Conservation (phyloP, 92 coral and sea anemone species). For the Diadumene lineata region DNA sequence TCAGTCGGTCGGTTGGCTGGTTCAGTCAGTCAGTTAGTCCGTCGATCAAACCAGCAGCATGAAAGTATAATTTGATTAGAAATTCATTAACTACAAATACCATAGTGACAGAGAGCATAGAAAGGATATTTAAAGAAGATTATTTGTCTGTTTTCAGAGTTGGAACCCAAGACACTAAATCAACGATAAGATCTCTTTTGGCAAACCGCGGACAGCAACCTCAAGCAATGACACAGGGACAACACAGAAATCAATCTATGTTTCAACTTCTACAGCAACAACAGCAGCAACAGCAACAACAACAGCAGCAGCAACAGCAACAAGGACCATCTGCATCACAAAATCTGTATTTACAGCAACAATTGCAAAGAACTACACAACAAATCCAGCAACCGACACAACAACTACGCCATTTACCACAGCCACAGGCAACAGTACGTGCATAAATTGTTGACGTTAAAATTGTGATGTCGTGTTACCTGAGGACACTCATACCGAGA, state of each 20-base stretch:
- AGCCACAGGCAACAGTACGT: constrained; percentile 43
- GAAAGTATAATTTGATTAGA: no score
- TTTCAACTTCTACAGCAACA: constrained; percentile 43
- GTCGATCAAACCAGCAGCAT: no score
- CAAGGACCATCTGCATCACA: constrained; percentile 62
- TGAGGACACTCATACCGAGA: no score
- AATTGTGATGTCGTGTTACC: not conserved
- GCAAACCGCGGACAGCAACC: constrained; percentile 39
- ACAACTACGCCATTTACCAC: constrained; percentile 69
- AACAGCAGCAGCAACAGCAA: constrained; percentile 72
- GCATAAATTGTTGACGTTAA: not conserved
- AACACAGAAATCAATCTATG: not conserved
- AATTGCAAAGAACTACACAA: constrained; percentile 60
- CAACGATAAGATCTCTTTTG: constrained; percentile 51
- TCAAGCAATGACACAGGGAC: constrained; percentile 14
- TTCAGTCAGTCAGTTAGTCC: no score
- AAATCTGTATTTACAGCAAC: constrained; percentile 62
- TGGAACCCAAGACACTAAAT: constrained; percentile 43
- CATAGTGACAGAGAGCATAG: no score
- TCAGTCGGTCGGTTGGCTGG: no score
- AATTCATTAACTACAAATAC: no score
- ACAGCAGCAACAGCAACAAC: constrained; percentile 62
- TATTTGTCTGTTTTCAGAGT: constrained; percentile 8
- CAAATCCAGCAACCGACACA: constrained; percentile 70
- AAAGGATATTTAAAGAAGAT: not conserved